A percentile compares a stretch with the other conserved stretches of the same genome.
Evolutionary conservation across 2,113 vertebrate genomes (phyloP).

Genomic region (Cricetomys ansorgei): DNA sequence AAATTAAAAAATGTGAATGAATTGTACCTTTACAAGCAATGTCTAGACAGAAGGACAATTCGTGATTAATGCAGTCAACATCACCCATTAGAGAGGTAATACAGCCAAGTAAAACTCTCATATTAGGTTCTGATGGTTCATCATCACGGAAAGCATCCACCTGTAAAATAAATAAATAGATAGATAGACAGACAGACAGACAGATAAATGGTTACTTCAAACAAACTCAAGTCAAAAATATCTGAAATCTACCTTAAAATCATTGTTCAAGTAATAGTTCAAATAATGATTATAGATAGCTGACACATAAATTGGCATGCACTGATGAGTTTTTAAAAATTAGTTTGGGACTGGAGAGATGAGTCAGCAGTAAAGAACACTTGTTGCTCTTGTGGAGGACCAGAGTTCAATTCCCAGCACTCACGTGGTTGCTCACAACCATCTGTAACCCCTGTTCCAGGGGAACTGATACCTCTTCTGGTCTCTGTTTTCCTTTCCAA

Average conservation of each 20-base stretch:
- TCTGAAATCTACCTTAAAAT: neutral
- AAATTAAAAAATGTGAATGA: neutral
- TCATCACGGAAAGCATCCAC: conserved; percentile 84
- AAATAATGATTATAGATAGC: neutral
- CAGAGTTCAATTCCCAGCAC: too few relatives aligned
- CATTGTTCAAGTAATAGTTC: neutral
- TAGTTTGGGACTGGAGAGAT: too few relatives aligned
- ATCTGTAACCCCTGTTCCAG: too few relatives aligned
- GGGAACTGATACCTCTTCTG: too few relatives aligned
- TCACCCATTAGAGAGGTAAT: conserved; percentile 86
- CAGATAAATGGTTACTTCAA: neutral
- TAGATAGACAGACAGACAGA: neutral
- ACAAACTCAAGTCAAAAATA: neutral
- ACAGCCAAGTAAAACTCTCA: conserved; percentile 87
- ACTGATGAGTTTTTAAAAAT: too few relatives aligned
- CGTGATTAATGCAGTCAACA: conserved; percentile 89
- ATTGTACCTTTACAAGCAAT: conserved; percentile 90
- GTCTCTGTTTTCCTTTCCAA: too few relatives aligned
- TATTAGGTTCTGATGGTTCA: conserved; percentile 75
- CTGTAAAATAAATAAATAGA: conserved; percentile 76
- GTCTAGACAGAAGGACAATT: conserved; percentile 87
- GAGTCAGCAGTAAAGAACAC: too few relatives aligned
- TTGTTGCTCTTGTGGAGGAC: too few relatives aligned
- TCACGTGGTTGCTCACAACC: too few relatives aligned
- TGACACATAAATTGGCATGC: neutral